These are phyloP conservation scores for Araneus ventricosus DNA, from an alignment of 1,140 invertebrate species.

Conservation along the genomic window DNA sequence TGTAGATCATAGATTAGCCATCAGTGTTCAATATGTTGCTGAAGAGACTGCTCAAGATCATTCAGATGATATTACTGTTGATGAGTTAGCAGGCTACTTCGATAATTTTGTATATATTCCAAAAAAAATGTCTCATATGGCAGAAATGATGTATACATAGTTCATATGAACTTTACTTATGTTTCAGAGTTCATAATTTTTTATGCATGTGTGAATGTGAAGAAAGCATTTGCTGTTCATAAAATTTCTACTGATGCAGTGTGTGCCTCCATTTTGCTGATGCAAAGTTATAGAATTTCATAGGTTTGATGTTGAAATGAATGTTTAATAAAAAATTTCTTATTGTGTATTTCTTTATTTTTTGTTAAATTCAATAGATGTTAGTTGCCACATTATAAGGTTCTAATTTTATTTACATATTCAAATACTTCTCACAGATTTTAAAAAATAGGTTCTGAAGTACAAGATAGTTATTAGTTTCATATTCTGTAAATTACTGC, in stretches of 20 bases:
- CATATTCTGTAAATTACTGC: too few relatives aligned
- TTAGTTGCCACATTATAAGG: too few relatives aligned
- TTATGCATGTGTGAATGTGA: neutral
- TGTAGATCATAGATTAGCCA: conserved; percentile 56
- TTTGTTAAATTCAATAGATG: too few relatives aligned
- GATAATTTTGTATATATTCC: conserved; percentile 96
- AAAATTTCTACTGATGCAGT: conserved; percentile 2
- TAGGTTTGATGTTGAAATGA: conserved; percentile 13
- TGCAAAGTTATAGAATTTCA: conserved; percentile 1
- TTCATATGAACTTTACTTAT: neutral
- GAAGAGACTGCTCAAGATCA: conserved; percentile 81
- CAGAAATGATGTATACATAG: conserved; percentile 97
- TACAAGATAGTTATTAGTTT: too few relatives aligned
- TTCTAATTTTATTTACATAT: too few relatives aligned
- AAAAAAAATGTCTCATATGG: conserved; percentile 97
- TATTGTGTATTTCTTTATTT: neutral
- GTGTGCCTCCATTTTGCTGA: conserved; percentile 22
- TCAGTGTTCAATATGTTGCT: conserved; percentile 52
- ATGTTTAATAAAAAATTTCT: neutral
- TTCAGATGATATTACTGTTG: conserved; percentile 87
- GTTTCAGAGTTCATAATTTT: neutral
- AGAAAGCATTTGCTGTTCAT: neutral
- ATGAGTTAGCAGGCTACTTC: conserved; percentile 95
- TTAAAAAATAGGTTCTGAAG: too few relatives aligned
- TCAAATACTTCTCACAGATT: too few relatives aligned